phyloP scores from a whole-genome alignment of 2,888 invertebrate species.

The Penaeus monodon region DNA sequence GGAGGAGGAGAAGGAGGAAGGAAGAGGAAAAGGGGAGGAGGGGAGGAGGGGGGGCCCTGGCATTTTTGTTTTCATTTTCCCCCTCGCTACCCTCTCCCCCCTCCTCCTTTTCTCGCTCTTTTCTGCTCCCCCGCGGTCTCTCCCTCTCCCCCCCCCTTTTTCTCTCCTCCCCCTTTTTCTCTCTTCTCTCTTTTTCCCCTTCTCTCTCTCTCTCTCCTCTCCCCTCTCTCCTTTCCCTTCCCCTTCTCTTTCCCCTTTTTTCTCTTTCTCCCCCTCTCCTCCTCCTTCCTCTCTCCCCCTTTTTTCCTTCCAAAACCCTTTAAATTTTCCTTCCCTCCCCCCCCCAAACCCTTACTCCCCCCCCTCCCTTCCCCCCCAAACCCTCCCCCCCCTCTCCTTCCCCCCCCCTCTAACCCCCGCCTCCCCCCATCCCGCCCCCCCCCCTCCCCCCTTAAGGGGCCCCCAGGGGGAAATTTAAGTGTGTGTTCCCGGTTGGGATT shows the following conservation, averaged over 20 bases:
- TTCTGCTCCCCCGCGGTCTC: neutral
- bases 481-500: too few species aligned
- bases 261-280: neutral
- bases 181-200: neutral
- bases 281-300: neutral
- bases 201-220: neutral
- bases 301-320: neutral
- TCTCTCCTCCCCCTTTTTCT: neutral
- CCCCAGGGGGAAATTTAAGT: too few species aligned
- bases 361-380: too few species aligned
- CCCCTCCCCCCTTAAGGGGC: too few species aligned
- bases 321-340: neutral
- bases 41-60: too few species aligned
- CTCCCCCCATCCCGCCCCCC: too few species aligned
- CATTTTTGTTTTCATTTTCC: neutral
- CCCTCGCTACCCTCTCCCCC: neutral
- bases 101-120: neutral
- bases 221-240: neutral
- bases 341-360: too few species aligned
- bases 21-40: too few species aligned
- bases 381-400: neutral
- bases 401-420: too few species aligned
- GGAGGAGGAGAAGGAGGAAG: too few species aligned
- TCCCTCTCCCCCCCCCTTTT: neutral
- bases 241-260: neutral